A percentile compares a stretch with the other conserved stretches of the same genome.
Evolutionary conservation across 1,140 invertebrate species (phyloP).

Genomic region (Conopomorpha cramerella): DNA sequence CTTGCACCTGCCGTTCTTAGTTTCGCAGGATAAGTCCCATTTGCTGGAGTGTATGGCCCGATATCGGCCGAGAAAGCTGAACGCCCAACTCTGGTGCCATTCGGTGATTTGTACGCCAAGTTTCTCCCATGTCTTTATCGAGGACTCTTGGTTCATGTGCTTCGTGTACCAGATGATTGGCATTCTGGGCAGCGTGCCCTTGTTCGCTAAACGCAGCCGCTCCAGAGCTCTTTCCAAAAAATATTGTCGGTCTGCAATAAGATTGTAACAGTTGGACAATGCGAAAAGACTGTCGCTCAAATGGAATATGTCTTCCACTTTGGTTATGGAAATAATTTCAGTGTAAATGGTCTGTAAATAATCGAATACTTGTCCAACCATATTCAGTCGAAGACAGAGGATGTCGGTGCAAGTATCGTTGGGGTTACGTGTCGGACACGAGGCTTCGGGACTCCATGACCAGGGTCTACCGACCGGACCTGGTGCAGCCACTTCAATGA

Average conservation of each 20-base stretch:
- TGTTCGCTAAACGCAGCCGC: conserved; percentile 61
- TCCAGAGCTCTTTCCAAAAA: conserved; percentile 66
- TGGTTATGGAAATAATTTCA: conserved; percentile 62
- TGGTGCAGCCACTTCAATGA: conserved; percentile 76
- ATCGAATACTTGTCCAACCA: conserved; percentile 64
- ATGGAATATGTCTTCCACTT: conserved; percentile 65
- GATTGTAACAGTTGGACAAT: conserved; percentile 63
- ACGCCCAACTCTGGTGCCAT: conserved; percentile 46
- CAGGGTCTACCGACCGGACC: conserved; percentile 75
- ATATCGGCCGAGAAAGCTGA: conserved; percentile 56
- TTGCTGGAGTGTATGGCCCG: conserved; percentile 71
- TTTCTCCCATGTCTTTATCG: conserved; percentile 43
- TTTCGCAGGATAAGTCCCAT: conserved; percentile 76
- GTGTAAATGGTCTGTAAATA: conserved; percentile 62
- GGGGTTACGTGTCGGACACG: conserved; percentile 68
- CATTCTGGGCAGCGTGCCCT: conserved; percentile 50
- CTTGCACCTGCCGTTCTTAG: conserved; percentile 65
- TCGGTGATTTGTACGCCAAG: conserved; percentile 65
- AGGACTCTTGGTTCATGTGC: conserved; percentile 15
- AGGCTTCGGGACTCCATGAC: conserved; percentile 74
- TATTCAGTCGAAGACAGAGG: conserved; percentile 70
- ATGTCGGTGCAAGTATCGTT: conserved; percentile 67
- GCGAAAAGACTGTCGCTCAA: conserved; percentile 72
- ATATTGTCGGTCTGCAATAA: conserved; percentile 66
- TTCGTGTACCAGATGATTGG: conserved; percentile 29